Evolutionary conservation across 2,888 invertebrate species (phyloP), one percentile per base, ranked within the genome.

Genomic region (Watsonalla cultraria): DNA sequence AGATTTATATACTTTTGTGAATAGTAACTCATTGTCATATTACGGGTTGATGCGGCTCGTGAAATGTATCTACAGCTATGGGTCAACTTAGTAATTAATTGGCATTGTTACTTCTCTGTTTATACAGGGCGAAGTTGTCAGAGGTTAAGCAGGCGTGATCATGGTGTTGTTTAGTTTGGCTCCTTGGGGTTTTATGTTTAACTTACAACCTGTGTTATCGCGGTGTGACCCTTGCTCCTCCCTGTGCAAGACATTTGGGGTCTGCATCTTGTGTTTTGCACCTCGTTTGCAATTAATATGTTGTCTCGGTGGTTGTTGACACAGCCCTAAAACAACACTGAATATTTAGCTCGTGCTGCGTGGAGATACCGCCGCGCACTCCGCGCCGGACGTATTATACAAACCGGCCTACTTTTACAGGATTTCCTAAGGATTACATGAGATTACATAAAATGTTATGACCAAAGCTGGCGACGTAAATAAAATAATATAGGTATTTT

Each of bases 321-420:
- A 57, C 62, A 63, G 71, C 77, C 83, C 84, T 84, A 82, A 84
- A 82, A 79, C 74, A 85, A 84, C 78, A 81, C 65, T 66, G 68
- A 71, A 74, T 76, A 74, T 75, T 73, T 66, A 70, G 64, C 56
- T 56, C 58, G 59, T 59, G 64, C 62, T 63, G 61, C 60, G 52
- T 64, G 53, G 61, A 14, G 37, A 49, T 49, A 49, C 9, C 49
- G 49, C 62, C 55, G 55, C 63, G 68, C 68, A 71, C 69, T 58
- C 65, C 57, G 47, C 55, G 52, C 48, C 50, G 57, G 53, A 53
- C 54, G 54, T 56, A 61, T 62, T 68, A 66, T 61, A 61, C 54
- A 64, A 65, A 70, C 60, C 59, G 60, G 62, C 60, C 54, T 57
- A 58, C 55, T 57, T 62, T 65, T 63, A 54, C 59, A 50, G 59